Evolutionary conservation across 2,113 vertebrate genomes (phyloP), one percentile per base, ranked within the genome.

Genomic region (Cochlearius cochlearius): DNA sequence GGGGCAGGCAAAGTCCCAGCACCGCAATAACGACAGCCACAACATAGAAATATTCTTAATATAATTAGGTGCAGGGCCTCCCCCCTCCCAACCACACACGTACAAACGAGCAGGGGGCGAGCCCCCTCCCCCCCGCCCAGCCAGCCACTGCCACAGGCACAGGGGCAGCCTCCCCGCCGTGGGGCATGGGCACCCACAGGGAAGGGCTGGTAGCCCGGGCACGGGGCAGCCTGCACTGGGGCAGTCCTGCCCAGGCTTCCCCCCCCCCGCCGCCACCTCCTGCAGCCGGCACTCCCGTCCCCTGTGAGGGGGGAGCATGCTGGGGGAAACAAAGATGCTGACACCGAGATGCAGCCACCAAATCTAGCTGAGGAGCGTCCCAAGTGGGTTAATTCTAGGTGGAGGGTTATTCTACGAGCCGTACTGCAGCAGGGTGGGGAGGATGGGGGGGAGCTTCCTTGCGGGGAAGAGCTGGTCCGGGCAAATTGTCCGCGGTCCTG

Each of bases 31-130:
- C 0, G 19, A 97, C 85, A 92, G 71, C 74, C 80, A 95, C 93
- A 78, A 64, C 66, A 36, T 98, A 98, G 96, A 98, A 98, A 97
- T 92, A 97, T 82, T 96, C 97, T 97, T 97, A 96, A 96, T 97
- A 97, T 97, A 97, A 97, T 98, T 97, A 97, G 95, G 89, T 97
- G 97, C 95, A 96, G 93, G 96, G 94, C 92, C 72, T 96, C 94
- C 92, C 95, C 95, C 95, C 94, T 94, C 96, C 92, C 93, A 96
- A 89, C 92, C 81, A 95, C 67, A 88, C 89, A 76, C 91, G 3
- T 96, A 96, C 94, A 95, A 96, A 92, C 0, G 13, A 95, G 90
- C 96, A 91, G 85, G 69, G 84, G 92, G 79, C 5, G 3, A 88
- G 19, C 39, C 39, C 41, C 41, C 41, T 6, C 45, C 93, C 83